These are phyloP conservation scores for Drosophila algonquin DNA, from an alignment of 2,888 invertebrate genomes.

Conservation along the genomic window DNA sequence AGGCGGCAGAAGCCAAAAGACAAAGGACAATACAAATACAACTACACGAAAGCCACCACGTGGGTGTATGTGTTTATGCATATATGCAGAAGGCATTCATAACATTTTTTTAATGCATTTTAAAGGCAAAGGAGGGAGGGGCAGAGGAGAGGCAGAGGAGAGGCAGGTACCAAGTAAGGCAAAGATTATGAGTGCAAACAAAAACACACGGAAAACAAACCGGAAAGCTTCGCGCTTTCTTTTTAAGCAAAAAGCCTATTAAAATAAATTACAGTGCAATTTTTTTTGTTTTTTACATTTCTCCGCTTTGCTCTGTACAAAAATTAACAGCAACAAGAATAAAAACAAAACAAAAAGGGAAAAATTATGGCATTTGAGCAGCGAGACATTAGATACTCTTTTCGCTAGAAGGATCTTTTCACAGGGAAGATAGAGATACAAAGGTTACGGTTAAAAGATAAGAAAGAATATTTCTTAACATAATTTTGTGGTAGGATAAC, in stretches of 20 bases:
- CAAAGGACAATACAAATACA: constrained; percentile 25
- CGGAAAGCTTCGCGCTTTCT: constrained; percentile 34
- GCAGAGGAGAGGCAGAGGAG: too few relatives aligned
- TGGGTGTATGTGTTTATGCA: constrained; percentile 31
- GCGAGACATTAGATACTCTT: neutral
- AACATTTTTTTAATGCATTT: constrained; percentile 65
- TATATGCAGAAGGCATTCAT: constrained; percentile 47
- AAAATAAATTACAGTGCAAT: constrained; percentile 73
- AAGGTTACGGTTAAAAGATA: too few relatives aligned
- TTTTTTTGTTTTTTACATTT: constrained; percentile 34
- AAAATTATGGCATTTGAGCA: constrained; percentile 1
- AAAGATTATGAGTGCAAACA: constrained; percentile 58
- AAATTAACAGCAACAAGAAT: constrained; percentile 60
- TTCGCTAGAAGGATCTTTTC: neutral
- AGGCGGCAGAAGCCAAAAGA: constrained; percentile 20
- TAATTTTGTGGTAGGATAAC: too few relatives aligned
- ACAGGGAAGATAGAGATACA: neutral
- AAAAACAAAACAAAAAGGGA: constrained; percentile 3
- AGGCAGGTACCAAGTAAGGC: constrained; percentile 43
- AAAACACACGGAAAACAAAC: constrained; percentile 34
- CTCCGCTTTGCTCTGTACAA: constrained; percentile 33
- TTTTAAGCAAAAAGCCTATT: constrained; percentile 60
- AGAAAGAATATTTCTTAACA: too few relatives aligned
- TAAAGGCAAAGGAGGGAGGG: constrained; percentile 31
- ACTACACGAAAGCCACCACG: neutral